phyloP scores from a whole-genome alignment of 2,888 invertebrate genomes.

The Sinodicranocentrus sp. region DNA sequence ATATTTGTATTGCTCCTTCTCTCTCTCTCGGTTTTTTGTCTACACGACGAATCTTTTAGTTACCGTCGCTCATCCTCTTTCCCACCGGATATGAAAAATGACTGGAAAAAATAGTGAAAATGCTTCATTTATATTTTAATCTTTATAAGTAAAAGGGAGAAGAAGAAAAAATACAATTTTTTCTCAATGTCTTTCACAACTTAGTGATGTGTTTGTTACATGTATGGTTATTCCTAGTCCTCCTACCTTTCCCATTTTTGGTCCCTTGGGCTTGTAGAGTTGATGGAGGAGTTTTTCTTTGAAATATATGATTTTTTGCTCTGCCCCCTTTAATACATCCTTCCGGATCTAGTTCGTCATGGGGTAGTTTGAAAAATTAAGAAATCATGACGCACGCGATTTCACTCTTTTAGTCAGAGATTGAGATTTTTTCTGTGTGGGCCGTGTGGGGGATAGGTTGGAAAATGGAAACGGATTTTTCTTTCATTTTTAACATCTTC shows the following conservation, averaged over 20 bases:
- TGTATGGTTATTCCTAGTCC: conserved; percentile 8
- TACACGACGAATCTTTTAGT: background rate
- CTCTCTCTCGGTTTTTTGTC: background rate
- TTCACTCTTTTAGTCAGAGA: background rate
- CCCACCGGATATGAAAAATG: conserved; percentile 74
- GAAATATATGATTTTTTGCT: background rate
- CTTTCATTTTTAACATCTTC: conserved; percentile 11
- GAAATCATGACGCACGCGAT: conserved; percentile 72
- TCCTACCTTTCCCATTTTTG: too few species aligned
- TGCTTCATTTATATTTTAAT: conserved; percentile 46
- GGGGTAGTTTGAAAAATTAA: conserved; percentile 73
- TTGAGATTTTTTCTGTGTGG: too few species aligned
- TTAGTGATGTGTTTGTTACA: background rate
- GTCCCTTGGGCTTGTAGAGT: conserved; percentile 30
- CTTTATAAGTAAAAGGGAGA: background rate
- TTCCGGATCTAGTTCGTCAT: conserved; percentile 44
- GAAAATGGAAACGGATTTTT: background rate
- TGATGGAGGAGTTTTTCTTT: background rate
- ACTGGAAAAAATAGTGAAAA: conserved; percentile 59
- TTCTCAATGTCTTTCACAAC: background rate
- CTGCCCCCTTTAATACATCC: conserved; percentile 20
- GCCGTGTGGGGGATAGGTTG: background rate
- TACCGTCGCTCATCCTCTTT: conserved; percentile 29
- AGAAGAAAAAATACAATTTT: conserved; percentile 4
- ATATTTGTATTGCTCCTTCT: background rate